Conservation (phyloP, 2,113 vertebrate species). For the Triplophysa siluroides region DNA sequence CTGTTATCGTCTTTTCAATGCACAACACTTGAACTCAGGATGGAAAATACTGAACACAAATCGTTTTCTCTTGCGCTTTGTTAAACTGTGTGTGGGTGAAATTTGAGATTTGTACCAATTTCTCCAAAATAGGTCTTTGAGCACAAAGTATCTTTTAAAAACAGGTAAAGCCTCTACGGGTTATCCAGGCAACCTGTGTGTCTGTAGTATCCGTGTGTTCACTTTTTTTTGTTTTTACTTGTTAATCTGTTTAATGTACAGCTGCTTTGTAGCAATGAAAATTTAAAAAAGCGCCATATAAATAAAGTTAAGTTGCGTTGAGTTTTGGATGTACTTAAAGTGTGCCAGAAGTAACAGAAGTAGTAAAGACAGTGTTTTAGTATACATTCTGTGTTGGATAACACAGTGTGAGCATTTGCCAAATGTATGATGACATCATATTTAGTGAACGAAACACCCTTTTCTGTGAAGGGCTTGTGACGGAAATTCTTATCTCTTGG, state of each 20-base stretch:
- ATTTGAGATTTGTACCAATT: background rate
- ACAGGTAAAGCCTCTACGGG: background rate
- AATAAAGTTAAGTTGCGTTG: too few relatives aligned
- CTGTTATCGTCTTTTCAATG: background rate
- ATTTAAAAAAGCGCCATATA: too few relatives aligned
- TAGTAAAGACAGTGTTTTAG: too few relatives aligned
- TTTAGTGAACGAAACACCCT: background rate
- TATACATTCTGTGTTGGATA: background rate
- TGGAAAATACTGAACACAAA: slow-evolving; percentile 11
- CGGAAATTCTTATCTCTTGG: background rate
- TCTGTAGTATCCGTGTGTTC: background rate
- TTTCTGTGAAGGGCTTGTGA: background rate
- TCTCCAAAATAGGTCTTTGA: background rate
- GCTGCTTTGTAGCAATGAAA: too few relatives aligned
- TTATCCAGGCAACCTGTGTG: too few relatives aligned
- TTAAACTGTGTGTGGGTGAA: background rate
- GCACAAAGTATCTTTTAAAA: background rate
- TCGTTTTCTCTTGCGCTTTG: background rate
- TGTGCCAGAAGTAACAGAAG: too few relatives aligned
- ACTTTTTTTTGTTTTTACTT: too few relatives aligned
- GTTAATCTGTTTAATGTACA: too few relatives aligned
- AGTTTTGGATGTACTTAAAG: too few relatives aligned
- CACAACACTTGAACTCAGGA: background rate
- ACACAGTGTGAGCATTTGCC: background rate
- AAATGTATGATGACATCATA: background rate